Evolutionary conservation across 2,113 vertebrate genomes (phyloP), one percentile per base, ranked within the genome.

Genomic region (Hiodon alosoides): DNA sequence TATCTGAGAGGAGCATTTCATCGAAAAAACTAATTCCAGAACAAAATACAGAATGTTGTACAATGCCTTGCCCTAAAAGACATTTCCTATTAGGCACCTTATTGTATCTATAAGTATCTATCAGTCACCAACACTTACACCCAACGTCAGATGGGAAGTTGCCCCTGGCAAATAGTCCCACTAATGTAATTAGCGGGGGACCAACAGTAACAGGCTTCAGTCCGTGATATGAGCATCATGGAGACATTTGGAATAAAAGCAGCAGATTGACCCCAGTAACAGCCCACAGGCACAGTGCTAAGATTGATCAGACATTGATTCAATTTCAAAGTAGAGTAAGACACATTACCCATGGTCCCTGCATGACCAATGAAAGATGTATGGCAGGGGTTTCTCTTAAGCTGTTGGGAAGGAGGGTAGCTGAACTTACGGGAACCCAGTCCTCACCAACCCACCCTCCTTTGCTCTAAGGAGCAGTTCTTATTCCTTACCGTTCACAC

Each of bases 301-400:
- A 91, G 91, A 91, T 86, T 87, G 89, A 91, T 92, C 88, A 90
- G 86, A 84, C 85, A 85, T 82, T 88, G 84, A 89, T 89, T 87
- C 89, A 86, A 90, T 90, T 89, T 88, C 80, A 87, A 90, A 85
- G 80, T 85, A 89, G 85, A 86, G 83, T 84, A 84, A 86, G 84
- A 85, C 83, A 82, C 31, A 76, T 69, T 11, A 65, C 76, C 31
- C 58, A 57, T 84, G 85, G 79, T 87, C 84, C 85, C 84, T 83
- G 84, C 79, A 85, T 84, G 72, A 82, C 80, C 85, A 81, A 81
- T 84, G 85, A 90, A 83, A 77, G 58, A 59, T 17, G 48, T 31
- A 48, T 75, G 69, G 69, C 66, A 50, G 73, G 57, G 65, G 73
- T 57, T 58, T 60, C 65, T 68, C 14, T 83, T 83, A 86, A 81